Percentiles rank a stretch among this genome's conserved stretches.
Evolutionary conservation across 2,797 vertebrate genomes (phyloP).

Genomic region (Champsocephalus esox): DNA sequence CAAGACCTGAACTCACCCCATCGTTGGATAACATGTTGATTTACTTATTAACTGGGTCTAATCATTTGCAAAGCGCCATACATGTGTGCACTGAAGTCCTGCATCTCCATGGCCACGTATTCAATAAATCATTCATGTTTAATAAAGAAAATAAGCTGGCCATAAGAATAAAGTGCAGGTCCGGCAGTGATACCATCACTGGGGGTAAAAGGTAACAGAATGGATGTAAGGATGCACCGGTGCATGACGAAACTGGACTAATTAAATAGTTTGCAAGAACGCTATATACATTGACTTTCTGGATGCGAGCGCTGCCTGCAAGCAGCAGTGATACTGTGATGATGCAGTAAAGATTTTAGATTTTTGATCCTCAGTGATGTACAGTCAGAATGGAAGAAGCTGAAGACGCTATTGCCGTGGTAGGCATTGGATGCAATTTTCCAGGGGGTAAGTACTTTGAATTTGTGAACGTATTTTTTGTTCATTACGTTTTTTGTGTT

Average conservation of each 20-base stretch:
- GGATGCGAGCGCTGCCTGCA: background rate
- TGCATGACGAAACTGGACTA: conserved; percentile 35
- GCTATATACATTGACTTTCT: background rate
- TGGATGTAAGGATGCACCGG: conserved; percentile 43
- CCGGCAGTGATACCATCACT: conserved; percentile 54
- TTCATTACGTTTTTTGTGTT: background rate
- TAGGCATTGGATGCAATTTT: conserved; percentile 91
- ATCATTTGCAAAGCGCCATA: conserved; percentile 61
- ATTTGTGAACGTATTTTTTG: background rate
- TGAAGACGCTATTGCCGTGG: conserved; percentile 83
- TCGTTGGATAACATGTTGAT: conserved; percentile 24
- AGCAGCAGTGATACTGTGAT: background rate
- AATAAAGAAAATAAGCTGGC: conserved; percentile 53
- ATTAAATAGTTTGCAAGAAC: conserved; percentile 8
- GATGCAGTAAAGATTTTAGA: conserved; percentile 15
- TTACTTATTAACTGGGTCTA: conserved; percentile 31
- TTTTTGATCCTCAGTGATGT: conserved; percentile 34
- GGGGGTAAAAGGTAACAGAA: conserved; percentile 3
- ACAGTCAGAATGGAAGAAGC: conserved; percentile 73
- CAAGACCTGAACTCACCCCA: background rate
- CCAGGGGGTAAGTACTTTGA: conserved; percentile 83
- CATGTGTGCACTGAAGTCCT: conserved; percentile 64
- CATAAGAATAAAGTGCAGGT: conserved; percentile 58
- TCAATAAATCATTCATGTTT: conserved; percentile 75
- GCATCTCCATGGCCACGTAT: conserved; percentile 74